Percentiles rank a stretch among this genome's conserved stretches.
phyloP scores from a whole-genome alignment of 2,797 vertebrate species.

The Falco naumanni region DNA sequence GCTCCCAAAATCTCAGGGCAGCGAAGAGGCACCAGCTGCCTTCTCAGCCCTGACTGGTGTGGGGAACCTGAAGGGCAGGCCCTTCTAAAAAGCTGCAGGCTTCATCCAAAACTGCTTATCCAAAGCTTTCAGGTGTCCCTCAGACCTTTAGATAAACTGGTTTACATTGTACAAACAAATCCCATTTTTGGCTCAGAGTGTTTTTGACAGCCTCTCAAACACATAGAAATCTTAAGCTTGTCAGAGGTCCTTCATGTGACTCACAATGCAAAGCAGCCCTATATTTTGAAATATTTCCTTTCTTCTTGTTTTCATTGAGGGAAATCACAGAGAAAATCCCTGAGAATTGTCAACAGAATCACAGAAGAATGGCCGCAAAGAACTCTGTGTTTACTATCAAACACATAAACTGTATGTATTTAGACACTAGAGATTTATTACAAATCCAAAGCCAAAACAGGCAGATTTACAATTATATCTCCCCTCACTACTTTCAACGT shows the following conservation, averaged over 20 bases:
- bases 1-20: not conserved
- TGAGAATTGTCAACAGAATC: slow-evolving; percentile 54
- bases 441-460: slow-evolving; percentile 31
- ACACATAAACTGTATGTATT: slow-evolving; percentile 52
- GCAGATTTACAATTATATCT: slow-evolving; percentile 32
- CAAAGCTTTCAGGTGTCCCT: slow-evolving; percentile 65
- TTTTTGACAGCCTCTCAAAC: slow-evolving; percentile 70
- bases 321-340: slow-evolving; percentile 61
- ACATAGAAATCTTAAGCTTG: slow-evolving; percentile 50
- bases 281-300: slow-evolving; percentile 59
- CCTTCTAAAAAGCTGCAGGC: not conserved
- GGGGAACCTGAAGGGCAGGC: slow-evolving; percentile 1
- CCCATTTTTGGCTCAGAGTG: slow-evolving; percentile 60
- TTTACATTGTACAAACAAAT: slow-evolving; percentile 67
- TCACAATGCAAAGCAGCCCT: slow-evolving; percentile 55
- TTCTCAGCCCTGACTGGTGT: not conserved
- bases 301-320: slow-evolving; percentile 62
- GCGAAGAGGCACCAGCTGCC: not conserved
- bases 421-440: slow-evolving; percentile 58
- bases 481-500: not conserved
- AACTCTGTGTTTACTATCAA: slow-evolving; percentile 45
- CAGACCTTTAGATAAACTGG: slow-evolving; percentile 62
- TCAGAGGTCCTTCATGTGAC: slow-evolving; percentile 64
- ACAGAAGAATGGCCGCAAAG: not conserved
- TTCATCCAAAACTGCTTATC: slow-evolving; percentile 56